A percentile compares a stretch with the other conserved stretches of the same genome.
phyloP scores from a whole-genome alignment of 1,140 invertebrate species.

The Trissolcus basalis region DNA sequence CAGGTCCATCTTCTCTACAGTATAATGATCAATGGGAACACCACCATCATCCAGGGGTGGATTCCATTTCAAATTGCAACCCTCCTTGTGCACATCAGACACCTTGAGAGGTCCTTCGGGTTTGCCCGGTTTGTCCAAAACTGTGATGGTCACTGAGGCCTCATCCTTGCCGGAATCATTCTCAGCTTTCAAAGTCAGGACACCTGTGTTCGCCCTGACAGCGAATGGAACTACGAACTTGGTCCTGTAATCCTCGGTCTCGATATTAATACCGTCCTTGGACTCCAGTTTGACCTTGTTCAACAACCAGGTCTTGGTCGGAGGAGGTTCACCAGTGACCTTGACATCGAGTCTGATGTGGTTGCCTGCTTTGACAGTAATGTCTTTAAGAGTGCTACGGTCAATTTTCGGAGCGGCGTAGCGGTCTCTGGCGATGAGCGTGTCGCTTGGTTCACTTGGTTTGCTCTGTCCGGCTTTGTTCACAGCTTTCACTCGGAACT shows the following conservation, averaged over 20 bases:
- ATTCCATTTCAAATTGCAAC: constrained; percentile 95
- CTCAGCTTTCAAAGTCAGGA: constrained; percentile 90
- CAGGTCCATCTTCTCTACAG: constrained; percentile 93
- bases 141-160: constrained; percentile 90
- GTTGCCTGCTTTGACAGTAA: constrained; percentile 91
- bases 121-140: constrained; percentile 90
- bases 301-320: constrained; percentile 88
- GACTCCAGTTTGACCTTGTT: constrained; percentile 82
- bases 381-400: constrained; percentile 89
- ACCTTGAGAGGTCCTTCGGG: constrained; percentile 95
- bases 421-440: constrained; percentile 88
- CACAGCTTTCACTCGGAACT: constrained; percentile 96
- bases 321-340: constrained; percentile 92
- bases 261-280: constrained; percentile 84
- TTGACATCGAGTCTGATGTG: constrained; percentile 90
- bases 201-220: constrained; percentile 88
- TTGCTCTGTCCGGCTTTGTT: constrained; percentile 96
- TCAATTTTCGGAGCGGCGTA: constrained; percentile 95
- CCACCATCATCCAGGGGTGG: constrained; percentile 94
- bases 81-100: constrained; percentile 94
- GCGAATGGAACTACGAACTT: constrained; percentile 86
- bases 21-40: constrained; percentile 91
- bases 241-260: constrained; percentile 90
- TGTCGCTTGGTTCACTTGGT: constrained; percentile 89
- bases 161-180: constrained; percentile 94